Percentiles rank a stretch among this genome's conserved stretches.
Conservation (phyloP, 2,888 invertebrate genomes). For the Listrodromus nycthemerus region DNA sequence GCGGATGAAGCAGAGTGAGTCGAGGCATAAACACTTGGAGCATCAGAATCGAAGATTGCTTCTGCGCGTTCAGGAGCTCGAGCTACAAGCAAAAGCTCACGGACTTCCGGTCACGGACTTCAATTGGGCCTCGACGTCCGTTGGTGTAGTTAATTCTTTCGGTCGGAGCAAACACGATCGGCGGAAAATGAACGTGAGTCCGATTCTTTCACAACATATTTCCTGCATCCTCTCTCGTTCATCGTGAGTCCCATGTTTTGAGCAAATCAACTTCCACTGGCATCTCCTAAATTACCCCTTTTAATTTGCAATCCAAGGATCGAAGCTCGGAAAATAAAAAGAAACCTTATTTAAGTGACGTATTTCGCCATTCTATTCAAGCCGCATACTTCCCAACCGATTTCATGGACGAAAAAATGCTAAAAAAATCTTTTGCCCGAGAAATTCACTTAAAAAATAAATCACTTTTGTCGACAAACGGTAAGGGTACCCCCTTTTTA, state of each 20-base stretch:
- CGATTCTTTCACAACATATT: not conserved
- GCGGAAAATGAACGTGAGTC: slow-evolving; percentile 77
- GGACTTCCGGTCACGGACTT: slow-evolving; percentile 89
- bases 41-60: slow-evolving; percentile 92
- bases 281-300: not conserved
- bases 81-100: slow-evolving; percentile 91
- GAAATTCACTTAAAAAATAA: no score
- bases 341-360: not conserved
- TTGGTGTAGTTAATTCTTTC: slow-evolving; percentile 77
- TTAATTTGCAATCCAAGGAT: not conserved
- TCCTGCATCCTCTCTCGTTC: not conserved
- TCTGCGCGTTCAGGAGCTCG: slow-evolving; percentile 93
- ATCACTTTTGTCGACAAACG: no score
- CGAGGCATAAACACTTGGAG: slow-evolving; percentile 92
- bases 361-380: no score
- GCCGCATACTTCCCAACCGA: no score
- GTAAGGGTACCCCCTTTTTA: no score
- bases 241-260: not conserved
- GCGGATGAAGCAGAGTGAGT: slow-evolving; percentile 91
- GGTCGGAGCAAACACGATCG: slow-evolving; percentile 78
- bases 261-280: not conserved
- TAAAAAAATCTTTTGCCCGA: no score
- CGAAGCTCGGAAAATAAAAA: not conserved
- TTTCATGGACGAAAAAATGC: no score
- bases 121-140: slow-evolving; percentile 85